phyloP scores from a whole-genome alignment of 2,888 invertebrate genomes.

The Phalangium opilio region DNA sequence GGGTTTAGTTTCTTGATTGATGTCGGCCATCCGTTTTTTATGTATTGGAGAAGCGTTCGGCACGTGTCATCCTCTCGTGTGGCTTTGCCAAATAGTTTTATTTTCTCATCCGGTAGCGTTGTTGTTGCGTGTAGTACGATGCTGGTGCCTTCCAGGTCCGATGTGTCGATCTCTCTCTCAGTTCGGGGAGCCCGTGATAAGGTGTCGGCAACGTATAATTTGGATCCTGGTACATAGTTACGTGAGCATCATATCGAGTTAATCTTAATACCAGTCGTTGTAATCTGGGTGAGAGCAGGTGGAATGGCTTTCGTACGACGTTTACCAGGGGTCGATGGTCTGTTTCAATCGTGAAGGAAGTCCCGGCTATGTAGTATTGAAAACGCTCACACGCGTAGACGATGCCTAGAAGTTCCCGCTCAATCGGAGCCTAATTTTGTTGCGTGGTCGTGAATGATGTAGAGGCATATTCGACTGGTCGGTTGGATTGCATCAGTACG shows the following conservation, averaged over 20 bases:
- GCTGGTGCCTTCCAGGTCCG: background rate
- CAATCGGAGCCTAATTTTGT: too few relatives aligned
- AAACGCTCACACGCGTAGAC: too few relatives aligned
- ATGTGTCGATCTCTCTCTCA: background rate
- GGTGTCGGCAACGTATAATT: constrained; percentile 19
- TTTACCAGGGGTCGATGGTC: constrained; percentile 30
- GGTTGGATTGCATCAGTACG: too few relatives aligned
- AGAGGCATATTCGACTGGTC: too few relatives aligned
- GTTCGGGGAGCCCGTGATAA: constrained; percentile 14
- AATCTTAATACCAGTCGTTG: constrained; percentile 26
- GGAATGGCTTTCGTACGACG: constrained; percentile 26
- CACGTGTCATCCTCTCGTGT: background rate
- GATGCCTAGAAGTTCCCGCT: too few relatives aligned
- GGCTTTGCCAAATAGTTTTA: background rate
- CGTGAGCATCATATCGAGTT: constrained; percentile 1
- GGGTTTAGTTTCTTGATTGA: background rate
- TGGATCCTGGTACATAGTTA: constrained; percentile 13
- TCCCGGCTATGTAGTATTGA: too few relatives aligned
- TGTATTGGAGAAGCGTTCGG: background rate
- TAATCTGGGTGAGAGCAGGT: constrained; percentile 27
- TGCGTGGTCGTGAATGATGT: too few relatives aligned
- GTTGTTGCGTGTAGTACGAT: background rate
- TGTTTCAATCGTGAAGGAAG: constrained; percentile 22
- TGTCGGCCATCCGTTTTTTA: constrained; percentile 5
- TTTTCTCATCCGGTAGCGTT: background rate